Evolutionary conservation across 1,140 invertebrate species (phyloP).

Genomic region (Drosophila leontia): DNA sequence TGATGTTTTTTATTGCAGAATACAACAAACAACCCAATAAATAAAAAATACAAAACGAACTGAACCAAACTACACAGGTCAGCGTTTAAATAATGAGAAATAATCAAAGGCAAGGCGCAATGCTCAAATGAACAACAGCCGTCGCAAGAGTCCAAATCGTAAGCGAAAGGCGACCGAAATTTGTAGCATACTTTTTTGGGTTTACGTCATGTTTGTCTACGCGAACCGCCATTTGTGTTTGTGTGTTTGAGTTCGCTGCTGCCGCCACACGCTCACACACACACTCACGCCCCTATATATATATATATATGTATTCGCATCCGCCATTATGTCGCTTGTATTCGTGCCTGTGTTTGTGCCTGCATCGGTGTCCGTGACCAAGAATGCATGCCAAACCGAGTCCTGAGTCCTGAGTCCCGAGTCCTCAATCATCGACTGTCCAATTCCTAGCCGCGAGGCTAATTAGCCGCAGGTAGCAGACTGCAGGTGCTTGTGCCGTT

Average conservation of each 20-base stretch:
- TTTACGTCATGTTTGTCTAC: conserved; percentile 80
- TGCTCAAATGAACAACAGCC: conserved; percentile 24
- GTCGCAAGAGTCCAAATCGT: conserved; percentile 27
- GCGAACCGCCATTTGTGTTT: conserved; percentile 61
- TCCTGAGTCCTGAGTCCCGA: conserved; percentile 19
- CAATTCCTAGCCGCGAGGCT: conserved; percentile 35
- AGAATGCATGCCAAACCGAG: conserved; percentile 44
- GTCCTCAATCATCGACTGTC: conserved; percentile 43
- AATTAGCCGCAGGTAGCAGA: conserved; percentile 40
- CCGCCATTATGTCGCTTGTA: conserved; percentile 36
- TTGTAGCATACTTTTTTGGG: conserved; percentile 71
- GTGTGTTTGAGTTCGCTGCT: conserved; percentile 35
- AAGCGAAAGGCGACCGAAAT: conserved; percentile 40
- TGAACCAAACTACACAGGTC: not conserved
- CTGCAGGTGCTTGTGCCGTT: conserved; percentile 47
- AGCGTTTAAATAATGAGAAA: conserved; percentile 23
- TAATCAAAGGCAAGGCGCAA: conserved; percentile 7
- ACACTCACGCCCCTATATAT: conserved; percentile 16
- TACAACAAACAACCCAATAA: not conserved
- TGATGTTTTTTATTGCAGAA: conserved; percentile 32
- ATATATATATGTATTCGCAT: conserved; percentile 3
- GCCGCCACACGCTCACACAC: conserved; percentile 25
- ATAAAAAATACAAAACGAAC: not conserved
- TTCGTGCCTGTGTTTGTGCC: conserved; percentile 39
- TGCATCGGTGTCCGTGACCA: conserved; percentile 42